These are phyloP conservation scores for Muricea muricata DNA, from an alignment of 92 coral and sea anemone genomes.

Conservation along the genomic window DNA sequence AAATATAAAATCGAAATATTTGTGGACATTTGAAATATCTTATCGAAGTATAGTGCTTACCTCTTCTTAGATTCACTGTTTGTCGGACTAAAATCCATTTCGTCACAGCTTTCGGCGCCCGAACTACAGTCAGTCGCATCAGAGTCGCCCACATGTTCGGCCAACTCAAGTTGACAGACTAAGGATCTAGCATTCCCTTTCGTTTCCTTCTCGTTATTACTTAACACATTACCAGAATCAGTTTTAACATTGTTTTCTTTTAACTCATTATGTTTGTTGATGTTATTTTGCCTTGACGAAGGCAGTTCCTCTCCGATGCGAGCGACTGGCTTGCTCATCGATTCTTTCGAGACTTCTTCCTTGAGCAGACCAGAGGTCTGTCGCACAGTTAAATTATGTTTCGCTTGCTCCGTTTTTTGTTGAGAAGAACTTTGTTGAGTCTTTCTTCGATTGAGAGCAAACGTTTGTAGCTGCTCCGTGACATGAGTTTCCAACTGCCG, in stretches of 20 bases:
- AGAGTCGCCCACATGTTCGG: slow-evolving; percentile 93
- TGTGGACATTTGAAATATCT: neutral
- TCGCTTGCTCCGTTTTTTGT: neutral
- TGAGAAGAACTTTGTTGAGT: neutral
- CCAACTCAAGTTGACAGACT: slow-evolving; percentile 85
- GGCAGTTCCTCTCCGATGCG: neutral
- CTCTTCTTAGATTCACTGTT: slow-evolving; percentile 44
- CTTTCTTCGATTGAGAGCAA: slow-evolving; percentile 19
- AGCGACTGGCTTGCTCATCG: neutral
- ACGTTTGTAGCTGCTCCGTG: slow-evolving; percentile 76
- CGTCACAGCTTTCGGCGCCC: slow-evolving; percentile 96
- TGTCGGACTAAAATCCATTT: slow-evolving; percentile 49
- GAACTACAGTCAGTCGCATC: slow-evolving; percentile 97
- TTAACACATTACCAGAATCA: neutral
- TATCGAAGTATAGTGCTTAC: neutral
- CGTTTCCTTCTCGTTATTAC: slow-evolving; percentile 47
- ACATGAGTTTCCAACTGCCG: slow-evolving; percentile 99
- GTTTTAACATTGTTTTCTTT: neutral
- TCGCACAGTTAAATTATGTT: neutral
- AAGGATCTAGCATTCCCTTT: slow-evolving; percentile 74
- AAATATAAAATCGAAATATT: neutral
- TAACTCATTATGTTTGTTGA: neutral
- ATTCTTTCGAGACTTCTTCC: slow-evolving; percentile 28
- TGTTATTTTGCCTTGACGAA: neutral
- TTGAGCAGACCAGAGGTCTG: neutral